A percentile compares a stretch with the other conserved stretches of the same genome.
Conservation (phyloP, 2,797 vertebrate genomes). For the Eulemur albifrons region DNA sequence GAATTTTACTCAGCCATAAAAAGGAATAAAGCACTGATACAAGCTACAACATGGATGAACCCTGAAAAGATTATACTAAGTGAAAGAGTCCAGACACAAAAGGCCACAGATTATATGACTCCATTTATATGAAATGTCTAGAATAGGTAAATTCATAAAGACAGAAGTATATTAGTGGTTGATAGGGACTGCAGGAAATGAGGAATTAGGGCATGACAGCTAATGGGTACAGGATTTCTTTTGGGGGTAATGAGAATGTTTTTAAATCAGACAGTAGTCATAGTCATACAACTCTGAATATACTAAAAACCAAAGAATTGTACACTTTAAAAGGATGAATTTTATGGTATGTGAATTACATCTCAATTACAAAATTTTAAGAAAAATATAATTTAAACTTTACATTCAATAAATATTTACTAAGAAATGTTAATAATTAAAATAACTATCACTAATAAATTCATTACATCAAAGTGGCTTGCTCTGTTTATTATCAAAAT, state of each 20-base stretch:
- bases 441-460: not conserved
- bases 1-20: conserved; percentile 1
- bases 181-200: not conserved
- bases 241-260: conserved; percentile 11
- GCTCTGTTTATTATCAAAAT: not conserved
- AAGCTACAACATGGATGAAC: not conserved
- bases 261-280: not conserved
- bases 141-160: not conserved
- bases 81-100: not conserved
- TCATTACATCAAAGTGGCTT: conserved; percentile 19
- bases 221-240: not conserved
- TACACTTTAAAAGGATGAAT: conserved; percentile 17
- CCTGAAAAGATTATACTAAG: conserved; percentile 27
- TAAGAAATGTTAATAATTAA: not conserved
- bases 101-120: not conserved
- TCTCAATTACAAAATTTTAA: conserved; percentile 34
- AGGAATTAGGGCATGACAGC: not conserved
- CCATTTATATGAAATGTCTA: conserved; percentile 16
- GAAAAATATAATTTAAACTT: conserved; percentile 43
- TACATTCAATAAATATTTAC: conserved; percentile 26
- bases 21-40: conserved; percentile 20
- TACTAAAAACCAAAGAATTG: not conserved
- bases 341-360: conserved; percentile 31
- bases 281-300: not conserved
- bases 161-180: not conserved